Base-by-base conservation (phyloP, 2,113 vertebrate genomes). In the Cettia cetti region DNA sequence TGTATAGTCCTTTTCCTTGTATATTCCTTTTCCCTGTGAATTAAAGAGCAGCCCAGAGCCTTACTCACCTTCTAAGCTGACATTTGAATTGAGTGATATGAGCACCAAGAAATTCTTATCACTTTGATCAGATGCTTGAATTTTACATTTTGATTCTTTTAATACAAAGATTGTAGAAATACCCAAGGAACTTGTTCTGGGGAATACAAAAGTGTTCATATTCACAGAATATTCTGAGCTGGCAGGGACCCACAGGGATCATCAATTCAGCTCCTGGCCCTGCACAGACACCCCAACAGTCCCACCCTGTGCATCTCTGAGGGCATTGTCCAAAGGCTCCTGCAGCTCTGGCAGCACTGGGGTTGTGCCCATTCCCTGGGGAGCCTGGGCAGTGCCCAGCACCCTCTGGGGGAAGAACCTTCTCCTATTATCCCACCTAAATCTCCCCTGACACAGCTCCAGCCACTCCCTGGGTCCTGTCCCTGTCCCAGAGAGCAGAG, bases 311-410 rank as follows among this genome's bases (percentile, higher is more conserved):
- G 14, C 71, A 59, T 68, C 23, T 24, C 69, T 44, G 33, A 2
- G 13, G 22, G 33, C 0, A 0, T 1, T 74, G 6, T 7, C 69
- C 69, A 45, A 60, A n/a, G 0, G 0, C 11, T 30, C 13, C 45
- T 40, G 78, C n/a, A 75, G 68, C 37, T 59, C 33, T 66, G 86
- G 76, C 44, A 72, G 59, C 50, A 37, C 23, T 2, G 8, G 50
- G 50, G 76, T 31, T 0, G 15, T 42, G 50, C 11, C 59, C 59
- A 50, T 39, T 71, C 59, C 66, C 59, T 80, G 86, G 35, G 35
- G 21, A 88, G 35, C 26, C 76, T 72, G 66, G 4, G 0, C 57
- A 80, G 42, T 57, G 35, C 12, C 59, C 4, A 5, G 2, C 59
- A 72, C 12, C 59, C 37, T 50, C 3, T 31, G 57, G 31, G 22